phyloP scores from a whole-genome alignment of 2,888 invertebrate genomes.

The Drosophila macrospina region DNA sequence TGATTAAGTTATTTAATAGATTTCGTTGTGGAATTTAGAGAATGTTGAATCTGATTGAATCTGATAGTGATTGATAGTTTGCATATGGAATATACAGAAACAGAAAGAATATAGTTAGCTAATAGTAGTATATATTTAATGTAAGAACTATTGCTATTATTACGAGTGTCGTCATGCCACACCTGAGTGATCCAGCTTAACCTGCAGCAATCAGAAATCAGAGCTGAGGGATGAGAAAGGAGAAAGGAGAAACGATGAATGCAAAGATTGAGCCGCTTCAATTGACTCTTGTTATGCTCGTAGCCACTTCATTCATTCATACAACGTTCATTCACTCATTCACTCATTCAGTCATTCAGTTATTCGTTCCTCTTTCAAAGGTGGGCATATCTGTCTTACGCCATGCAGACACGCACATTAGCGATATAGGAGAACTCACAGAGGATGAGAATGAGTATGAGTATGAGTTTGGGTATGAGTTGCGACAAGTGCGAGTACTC shows the following conservation, averaged over 20 bases:
- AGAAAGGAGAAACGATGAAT: too few species aligned
- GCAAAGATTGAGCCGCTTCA: slow-evolving; percentile 35
- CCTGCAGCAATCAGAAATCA: neutral
- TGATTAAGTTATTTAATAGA: too few species aligned
- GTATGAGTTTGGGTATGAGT: slow-evolving; percentile 1
- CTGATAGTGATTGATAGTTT: too few species aligned
- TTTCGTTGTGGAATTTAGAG: too few species aligned
- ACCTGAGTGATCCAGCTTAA: neutral
- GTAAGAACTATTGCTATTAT: slow-evolving; percentile 8
- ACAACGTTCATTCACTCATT: slow-evolving; percentile 33
- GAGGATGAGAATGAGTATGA: neutral
- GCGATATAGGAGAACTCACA: slow-evolving; percentile 15
- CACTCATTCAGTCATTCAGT: slow-evolving; percentile 37
- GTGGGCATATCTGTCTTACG: slow-evolving; percentile 37
- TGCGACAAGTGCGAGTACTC: slow-evolving; percentile 9
- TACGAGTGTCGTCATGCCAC: neutral
- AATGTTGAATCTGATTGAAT: too few species aligned
- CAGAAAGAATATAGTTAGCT: too few species aligned
- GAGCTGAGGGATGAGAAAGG: too few species aligned
- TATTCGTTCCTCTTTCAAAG: slow-evolving; percentile 21
- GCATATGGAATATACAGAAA: too few species aligned
- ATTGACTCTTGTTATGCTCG: slow-evolving; percentile 49
- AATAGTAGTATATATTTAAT: neutral
- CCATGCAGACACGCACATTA: slow-evolving; percentile 45
- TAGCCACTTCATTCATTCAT: slow-evolving; percentile 47